A percentile compares a stretch with the other conserved stretches of the same genome.
phyloP scores from a whole-genome alignment of 2,113 vertebrate genomes.

The Smithornis capensis region DNA sequence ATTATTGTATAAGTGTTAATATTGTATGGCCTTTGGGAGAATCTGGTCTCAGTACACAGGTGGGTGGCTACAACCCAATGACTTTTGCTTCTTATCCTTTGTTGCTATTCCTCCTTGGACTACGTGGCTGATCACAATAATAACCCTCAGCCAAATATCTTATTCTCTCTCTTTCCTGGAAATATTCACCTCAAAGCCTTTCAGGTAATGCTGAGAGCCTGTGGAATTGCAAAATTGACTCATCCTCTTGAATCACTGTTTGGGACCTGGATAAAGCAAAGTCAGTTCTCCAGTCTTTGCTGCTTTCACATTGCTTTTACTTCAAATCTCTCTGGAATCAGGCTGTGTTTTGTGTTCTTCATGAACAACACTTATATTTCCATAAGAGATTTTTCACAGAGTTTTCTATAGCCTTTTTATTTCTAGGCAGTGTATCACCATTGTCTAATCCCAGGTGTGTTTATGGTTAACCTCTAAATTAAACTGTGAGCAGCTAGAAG shows the following conservation, averaged over 20 bases:
- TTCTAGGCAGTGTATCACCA: background rate
- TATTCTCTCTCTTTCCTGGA: background rate
- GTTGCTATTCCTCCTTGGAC: background rate
- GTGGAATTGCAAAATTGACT: background rate
- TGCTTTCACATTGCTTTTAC: background rate
- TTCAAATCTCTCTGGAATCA: background rate
- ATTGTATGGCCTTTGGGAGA: background rate
- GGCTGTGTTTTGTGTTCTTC: background rate
- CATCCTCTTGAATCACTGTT: background rate
- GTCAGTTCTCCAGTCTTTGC: background rate
- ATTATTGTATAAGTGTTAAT: background rate
- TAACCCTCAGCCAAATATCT: background rate
- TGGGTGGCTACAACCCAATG: background rate
- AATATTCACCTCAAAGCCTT: background rate
- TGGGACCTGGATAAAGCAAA: background rate
- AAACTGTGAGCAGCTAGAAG: background rate
- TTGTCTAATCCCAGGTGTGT: background rate
- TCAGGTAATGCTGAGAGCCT: background rate
- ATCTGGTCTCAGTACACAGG: background rate
- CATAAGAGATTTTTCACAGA: background rate
- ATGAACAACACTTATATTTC: background rate
- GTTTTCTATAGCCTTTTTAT: background rate
- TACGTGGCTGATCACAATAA: rapidly evolving
- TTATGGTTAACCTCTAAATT: background rate
- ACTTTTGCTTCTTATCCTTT: background rate